phyloP scores from a whole-genome alignment of 2,888 invertebrate species.

The Clanis bilineata region DNA sequence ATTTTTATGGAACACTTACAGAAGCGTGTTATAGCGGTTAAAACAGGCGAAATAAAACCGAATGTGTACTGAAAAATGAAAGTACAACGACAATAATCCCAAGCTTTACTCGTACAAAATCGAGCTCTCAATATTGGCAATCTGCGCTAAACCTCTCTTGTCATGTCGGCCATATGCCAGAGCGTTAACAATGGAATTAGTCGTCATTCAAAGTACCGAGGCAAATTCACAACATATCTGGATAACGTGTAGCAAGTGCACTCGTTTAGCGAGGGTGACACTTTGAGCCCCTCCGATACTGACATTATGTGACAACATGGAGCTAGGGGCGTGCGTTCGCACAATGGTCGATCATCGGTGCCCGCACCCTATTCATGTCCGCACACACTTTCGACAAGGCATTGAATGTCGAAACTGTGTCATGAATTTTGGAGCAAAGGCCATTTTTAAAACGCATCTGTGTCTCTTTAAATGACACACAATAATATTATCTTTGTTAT shows the following conservation, averaged over 20 bases:
- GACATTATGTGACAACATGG: conserved; percentile 76
- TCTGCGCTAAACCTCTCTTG: conserved; percentile 57
- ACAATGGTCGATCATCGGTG: conserved; percentile 71
- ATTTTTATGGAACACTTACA: not conserved
- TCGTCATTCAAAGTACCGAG: conserved; percentile 75
- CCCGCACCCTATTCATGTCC: conserved; percentile 58
- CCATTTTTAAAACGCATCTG: not conserved
- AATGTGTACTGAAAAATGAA: conserved; percentile 17
- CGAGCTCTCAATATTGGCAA: conserved; percentile 47
- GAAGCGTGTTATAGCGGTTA: not conserved
- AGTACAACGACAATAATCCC: conserved; percentile 26
- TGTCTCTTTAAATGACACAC: not conserved
- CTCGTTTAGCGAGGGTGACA: conserved; percentile 73
- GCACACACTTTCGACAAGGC: conserved; percentile 26
- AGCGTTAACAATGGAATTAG: conserved; percentile 78
- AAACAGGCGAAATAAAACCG: not conserved
- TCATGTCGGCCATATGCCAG: conserved; percentile 73
- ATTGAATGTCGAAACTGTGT: conserved; percentile 23
- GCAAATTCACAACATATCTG: conserved; percentile 72
- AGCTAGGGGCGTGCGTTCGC: conserved; percentile 55
- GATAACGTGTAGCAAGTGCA: conserved; percentile 76
- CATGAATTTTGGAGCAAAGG: conserved; percentile 15
- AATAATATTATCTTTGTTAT: not conserved
- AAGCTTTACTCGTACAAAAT: conserved; percentile 26
- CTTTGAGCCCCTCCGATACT: conserved; percentile 76